Evolutionary conservation across 2,888 invertebrate genomes (phyloP).

Genomic region (Synergus laeviventris): DNA sequence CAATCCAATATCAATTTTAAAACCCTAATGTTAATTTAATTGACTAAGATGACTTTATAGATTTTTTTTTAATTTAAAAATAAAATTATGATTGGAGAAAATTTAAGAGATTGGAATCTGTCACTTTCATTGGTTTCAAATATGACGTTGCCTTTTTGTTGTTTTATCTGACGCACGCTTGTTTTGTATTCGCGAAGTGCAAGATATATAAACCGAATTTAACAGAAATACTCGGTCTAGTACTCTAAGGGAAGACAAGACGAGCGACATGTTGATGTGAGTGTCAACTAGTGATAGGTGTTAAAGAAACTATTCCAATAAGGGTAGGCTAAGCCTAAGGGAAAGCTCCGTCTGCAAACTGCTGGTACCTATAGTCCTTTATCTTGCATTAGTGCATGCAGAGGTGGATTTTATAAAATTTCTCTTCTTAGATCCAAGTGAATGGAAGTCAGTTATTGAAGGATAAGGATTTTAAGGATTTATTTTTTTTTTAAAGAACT

Average conservation of each 20-base stretch:
- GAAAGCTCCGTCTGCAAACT: conserved; percentile 46
- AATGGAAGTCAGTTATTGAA: conserved; percentile 4
- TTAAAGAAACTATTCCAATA: conserved; percentile 52
- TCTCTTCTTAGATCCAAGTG: neutral
- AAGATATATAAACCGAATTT: too few species aligned
- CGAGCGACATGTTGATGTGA: conserved; percentile 40
- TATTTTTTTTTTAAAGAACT: too few species aligned
- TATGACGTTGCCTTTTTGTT: neutral
- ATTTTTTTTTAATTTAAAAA: neutral
- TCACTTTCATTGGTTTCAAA: neutral
- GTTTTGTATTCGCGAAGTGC: too few species aligned
- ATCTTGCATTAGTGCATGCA: conserved; percentile 9
- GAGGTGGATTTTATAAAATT: conserved; percentile 24
- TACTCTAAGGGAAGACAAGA: conserved; percentile 13
- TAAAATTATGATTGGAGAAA: neutral
- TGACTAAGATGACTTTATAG: neutral
- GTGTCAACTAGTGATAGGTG: conserved; percentile 43
- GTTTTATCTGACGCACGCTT: neutral
- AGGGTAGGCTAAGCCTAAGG: conserved; percentile 43
- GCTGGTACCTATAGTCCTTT: conserved; percentile 41
- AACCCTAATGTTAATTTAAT: too few species aligned
- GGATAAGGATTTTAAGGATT: too few species aligned
- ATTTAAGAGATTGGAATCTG: neutral
- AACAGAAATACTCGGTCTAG: too few species aligned
- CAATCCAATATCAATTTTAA: too few species aligned